These are phyloP conservation scores for Sinonovacula constricta DNA, from an alignment of 1,140 invertebrate genomes.

Conservation along the genomic window DNA sequence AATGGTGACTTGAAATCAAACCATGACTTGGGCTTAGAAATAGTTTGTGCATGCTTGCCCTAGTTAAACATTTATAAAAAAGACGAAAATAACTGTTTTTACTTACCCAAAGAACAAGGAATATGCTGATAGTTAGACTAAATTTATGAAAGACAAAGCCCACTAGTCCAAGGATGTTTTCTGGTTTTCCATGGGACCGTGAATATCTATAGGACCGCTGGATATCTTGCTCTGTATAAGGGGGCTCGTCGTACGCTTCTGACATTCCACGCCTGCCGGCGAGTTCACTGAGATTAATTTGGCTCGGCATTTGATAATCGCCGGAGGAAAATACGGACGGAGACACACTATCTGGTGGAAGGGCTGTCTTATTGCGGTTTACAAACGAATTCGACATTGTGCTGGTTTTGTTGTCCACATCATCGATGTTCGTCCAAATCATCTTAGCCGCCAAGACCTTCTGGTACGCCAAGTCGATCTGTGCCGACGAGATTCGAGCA, in stretches of 20 bases:
- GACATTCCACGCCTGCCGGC: too few relatives aligned
- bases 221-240: too few relatives aligned
- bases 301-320: too few relatives aligned
- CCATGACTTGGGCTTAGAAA: too few relatives aligned
- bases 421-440: slow-evolving; percentile 11
- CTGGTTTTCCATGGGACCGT: background rate
- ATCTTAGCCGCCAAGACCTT: slow-evolving; percentile 28
- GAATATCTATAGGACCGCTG: too few relatives aligned
- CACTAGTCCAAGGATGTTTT: slow-evolving; percentile 17
- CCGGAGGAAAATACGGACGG: too few relatives aligned
- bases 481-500: background rate
- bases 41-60: too few relatives aligned
- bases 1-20: too few relatives aligned
- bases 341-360: background rate
- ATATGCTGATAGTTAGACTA: slow-evolving; percentile 41
- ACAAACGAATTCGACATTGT: background rate
- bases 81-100: too few relatives aligned
- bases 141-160: slow-evolving; percentile 47
- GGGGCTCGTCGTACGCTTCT: too few relatives aligned
- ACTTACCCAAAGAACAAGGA: slow-evolving; percentile 47
- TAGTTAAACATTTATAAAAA: too few relatives aligned
- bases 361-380: background rate
- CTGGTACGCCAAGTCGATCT: slow-evolving; percentile 24
- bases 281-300: too few relatives aligned
- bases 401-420: background rate